Evolutionary conservation across 2,888 invertebrate species (phyloP).

Genomic region (Lithophane semibrunnea): DNA sequence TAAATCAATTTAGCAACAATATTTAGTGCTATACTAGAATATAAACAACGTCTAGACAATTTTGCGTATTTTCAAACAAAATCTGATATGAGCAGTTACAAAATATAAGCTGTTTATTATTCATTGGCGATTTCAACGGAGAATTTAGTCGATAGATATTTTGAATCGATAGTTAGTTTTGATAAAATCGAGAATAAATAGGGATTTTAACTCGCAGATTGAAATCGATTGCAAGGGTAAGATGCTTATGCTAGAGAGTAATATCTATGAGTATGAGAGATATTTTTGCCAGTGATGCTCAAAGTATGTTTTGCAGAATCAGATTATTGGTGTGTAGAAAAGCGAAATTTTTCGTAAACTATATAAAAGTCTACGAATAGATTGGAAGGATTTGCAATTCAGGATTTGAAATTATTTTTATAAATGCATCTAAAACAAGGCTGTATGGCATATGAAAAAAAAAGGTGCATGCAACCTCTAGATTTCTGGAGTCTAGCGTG

Average conservation of each 20-base stretch:
- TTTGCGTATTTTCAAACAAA: slow-evolving; percentile 14
- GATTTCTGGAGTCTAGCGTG: no score
- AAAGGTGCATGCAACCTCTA: neutral
- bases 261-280: neutral
- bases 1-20: neutral
- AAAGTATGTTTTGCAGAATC: neutral
- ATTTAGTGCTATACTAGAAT: neutral
- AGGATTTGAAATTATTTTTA: no score
- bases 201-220: slow-evolving; percentile 27
- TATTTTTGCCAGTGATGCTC: neutral
- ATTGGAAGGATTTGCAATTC: no score
- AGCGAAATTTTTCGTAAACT: no score
- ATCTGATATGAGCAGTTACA: slow-evolving; percentile 23
- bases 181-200: slow-evolving; percentile 39
- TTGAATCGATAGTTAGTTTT: slow-evolving; percentile 17
- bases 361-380: no score
- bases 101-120: slow-evolving; percentile 26
- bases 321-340: neutral
- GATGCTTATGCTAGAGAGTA: neutral
- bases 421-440: no score
- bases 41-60: slow-evolving; percentile 2
- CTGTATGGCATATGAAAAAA: neutral
- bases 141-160: slow-evolving; percentile 6
- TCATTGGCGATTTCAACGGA: slow-evolving; percentile 4
- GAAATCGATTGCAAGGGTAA: neutral